Base-by-base conservation (phyloP, 2,113 vertebrate genomes). In the Albula glossodonta region DNA sequence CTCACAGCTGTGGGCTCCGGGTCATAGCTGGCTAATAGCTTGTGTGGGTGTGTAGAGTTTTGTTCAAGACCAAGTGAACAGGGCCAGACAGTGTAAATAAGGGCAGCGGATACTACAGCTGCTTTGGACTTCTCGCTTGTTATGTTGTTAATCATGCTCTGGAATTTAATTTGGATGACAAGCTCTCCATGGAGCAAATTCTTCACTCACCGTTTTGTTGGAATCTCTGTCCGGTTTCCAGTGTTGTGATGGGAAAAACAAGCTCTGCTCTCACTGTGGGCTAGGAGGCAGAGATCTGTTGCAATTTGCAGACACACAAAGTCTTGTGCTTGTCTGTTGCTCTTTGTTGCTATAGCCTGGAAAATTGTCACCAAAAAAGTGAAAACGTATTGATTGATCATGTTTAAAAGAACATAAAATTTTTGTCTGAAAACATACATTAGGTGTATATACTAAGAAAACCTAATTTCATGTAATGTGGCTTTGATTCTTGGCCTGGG, bases 131-230 rank as follows among this genome's bases (percentile, higher is more conserved):
- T 83, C 74, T n/a, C 63, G 8, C 19, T 70, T 7, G 22, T 70
- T 70, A 70, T 70, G 88, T 90, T 91, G 88, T 92, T 91, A 88
- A 88, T 92, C 89, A 88, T 87, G 77, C 90, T 80, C 86, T 90
- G 91, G 89, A 94, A 90, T 91, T 90, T 91, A 85, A 91, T 92
- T 91, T 86, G 82, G 86, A 85, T 90, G 88, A 87, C 84, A 92
- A 90, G 91, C 89, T 88, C 88, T 89, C 87, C 1, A 85, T 63
- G 41, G 88, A 87, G 86, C 87, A 88, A 91, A 91, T 93, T 91
- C 87, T 91, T 90, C 92, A 88, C 89, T 83, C 85, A 88, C 52
- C 81, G n/a, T 5, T 85, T 90, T 89, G 89, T 87, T 83, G 91
- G 22, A 93, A 92, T 81, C 82, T 89, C 86, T 86, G 85, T 89